Evolutionary conservation across 2,113 vertebrate species (phyloP), one percentile per base, ranked within the genome.

Genomic region (Larimichthys polyactis): DNA sequence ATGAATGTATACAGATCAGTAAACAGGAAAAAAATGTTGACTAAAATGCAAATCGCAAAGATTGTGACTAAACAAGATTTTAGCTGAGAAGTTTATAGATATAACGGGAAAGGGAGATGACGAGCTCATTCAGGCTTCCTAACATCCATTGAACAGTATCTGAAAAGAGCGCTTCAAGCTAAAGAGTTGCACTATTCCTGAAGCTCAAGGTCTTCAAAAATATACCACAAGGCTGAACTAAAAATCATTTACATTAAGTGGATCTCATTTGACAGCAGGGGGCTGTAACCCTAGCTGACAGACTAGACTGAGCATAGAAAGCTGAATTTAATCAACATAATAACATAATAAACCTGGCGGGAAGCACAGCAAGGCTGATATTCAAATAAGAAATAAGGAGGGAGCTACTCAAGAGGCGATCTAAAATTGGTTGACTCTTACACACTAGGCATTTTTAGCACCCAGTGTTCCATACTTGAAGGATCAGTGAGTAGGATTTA

Each of bases 1-100:
- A 60, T 2, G 5, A 46, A 46, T 4, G 59, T 7, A 43, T 24
- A 29, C 49, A 54, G 15, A 78, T 17, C 40, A 55, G 60, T 20
- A 57, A 83, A 81, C 63, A 60, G 44, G 43, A 70, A 49, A 71
- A 32, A 78, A 55, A 60, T 4, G 49, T 48, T 27, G 60, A 72
- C 27, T 65, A 0, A 79, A 62, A 80, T 67, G 19, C 8, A 75
- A 36, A 0, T 4, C 0, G 14, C 43, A 43, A 68, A 79, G 52
- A 20, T 19, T 0, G 7, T 32, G 49, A 75, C 66, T 14, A 7
- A 58, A 63, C 14, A 19, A 32, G 4, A 29, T 32, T 49, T 54
- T 16, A 46, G 62, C 36, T 22, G 58, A 1, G 62, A 48, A 7
- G 63, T 43, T 49, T n/a, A 49, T 3, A 49, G 19, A 67, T 60